A percentile compares a stretch with the other conserved stretches of the same genome.
Evolutionary conservation across 2,797 vertebrate genomes (phyloP).

Genomic region (Mormyrus proboscirostris): DNA sequence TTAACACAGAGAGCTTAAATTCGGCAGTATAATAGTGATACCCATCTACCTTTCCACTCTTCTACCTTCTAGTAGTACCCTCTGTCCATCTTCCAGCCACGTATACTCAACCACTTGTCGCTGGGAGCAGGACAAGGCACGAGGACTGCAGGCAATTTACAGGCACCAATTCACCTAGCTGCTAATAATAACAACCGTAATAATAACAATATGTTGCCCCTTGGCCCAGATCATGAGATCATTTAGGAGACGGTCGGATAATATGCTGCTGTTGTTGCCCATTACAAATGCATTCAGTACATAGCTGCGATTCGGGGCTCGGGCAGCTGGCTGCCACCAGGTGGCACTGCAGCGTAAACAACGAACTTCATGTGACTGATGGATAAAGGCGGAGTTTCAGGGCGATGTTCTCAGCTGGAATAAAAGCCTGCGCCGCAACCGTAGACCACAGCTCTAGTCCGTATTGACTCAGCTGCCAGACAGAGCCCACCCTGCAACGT

Average conservation of each 20-base stretch:
- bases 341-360: constrained; percentile 41
- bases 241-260: not conserved
- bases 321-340: constrained; percentile 8
- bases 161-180: not conserved
- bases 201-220: not conserved
- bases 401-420: constrained; percentile 33
- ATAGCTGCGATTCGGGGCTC: not conserved
- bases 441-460: constrained; percentile 42
- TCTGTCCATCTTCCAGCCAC: not conserved
- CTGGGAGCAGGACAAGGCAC: not conserved
- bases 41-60: not conserved
- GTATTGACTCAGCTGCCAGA: constrained; percentile 28
- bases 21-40: not conserved
- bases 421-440: constrained; percentile 37
- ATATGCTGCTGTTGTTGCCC: not conserved
- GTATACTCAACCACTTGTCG: not conserved
- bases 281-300: not conserved
- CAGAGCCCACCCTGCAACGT: not conserved
- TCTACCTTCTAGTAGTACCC: not conserved
- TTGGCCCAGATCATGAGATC: not conserved
- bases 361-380: constrained; percentile 49
- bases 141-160: not conserved
- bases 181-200: not conserved
- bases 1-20: not conserved
- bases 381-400: constrained; percentile 57